Base-by-base conservation (phyloP, 2,113 vertebrate species). In the Microtus pennsylvanicus region DNA sequence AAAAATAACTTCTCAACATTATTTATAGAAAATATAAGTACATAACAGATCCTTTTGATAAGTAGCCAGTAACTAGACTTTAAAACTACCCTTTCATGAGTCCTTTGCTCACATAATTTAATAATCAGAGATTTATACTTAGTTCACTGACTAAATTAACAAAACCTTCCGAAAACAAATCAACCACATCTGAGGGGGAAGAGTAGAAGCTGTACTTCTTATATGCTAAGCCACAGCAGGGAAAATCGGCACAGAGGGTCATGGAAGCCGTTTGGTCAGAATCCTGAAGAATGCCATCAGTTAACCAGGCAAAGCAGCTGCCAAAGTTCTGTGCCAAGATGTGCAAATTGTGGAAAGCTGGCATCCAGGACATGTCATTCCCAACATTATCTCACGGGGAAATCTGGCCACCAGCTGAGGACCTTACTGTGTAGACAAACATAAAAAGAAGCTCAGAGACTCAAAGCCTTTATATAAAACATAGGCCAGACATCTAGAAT, bases 21-120 rank as follows among this genome's bases (percentile, higher is more conserved):
- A 90, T 94, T 96, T 90, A 90, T 74, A 94, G 90, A 86, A 94
- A 80, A 80, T 55, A 19, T 93, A 93, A 88, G 75, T 35, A 24
- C 4, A 1, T 67, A 69, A 16, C 42, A 75, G 70, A 9, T 61
- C 47, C 61, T 55, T 97, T 94, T 97, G 87, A 94, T 55, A 88
- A 24, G 61, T n/a, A 24, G 67, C 80, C 83, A 94, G 38, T 72
- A 67, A 85, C 38, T 89, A 19, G 52, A 91, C 85, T 91, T 95
- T 14, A 92, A 81, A 92, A 30, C 19, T 67, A 30, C 10, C 33
- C 7, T 83, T 83, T 83, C 63, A n/a, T 80, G 52, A 65, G 38
- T 77, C 33, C 33, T 72, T 55, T 83, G 75, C 47, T 69, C 55
- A 69, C 35, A 50, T 69, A 95, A 94, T 58, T 89, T 87, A 74